A percentile compares a stretch with the other conserved stretches of the same genome.
Conservation (phyloP, 2,113 vertebrate species). For the Toxotes jaculatrix region DNA sequence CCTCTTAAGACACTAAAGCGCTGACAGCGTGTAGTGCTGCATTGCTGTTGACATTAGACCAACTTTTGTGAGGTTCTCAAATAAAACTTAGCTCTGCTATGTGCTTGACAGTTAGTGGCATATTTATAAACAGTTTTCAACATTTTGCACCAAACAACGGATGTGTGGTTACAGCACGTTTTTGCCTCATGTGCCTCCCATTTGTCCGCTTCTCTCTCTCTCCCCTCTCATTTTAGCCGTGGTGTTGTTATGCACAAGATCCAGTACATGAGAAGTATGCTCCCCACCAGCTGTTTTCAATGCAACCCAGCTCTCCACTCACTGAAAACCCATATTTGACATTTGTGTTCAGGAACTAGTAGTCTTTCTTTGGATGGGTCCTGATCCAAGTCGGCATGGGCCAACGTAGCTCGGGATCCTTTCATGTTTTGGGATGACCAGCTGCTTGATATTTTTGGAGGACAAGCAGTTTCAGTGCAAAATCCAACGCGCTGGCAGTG, state of each 20-base stretch:
- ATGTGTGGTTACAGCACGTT: conserved; percentile 74
- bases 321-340: conserved; percentile 66
- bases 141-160: conserved; percentile 67
- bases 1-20: conserved; percentile 55
- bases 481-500: conserved; percentile 55
- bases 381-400: conserved; percentile 57
- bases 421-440: conserved; percentile 63
- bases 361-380: conserved; percentile 64
- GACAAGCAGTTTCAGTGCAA: conserved; percentile 47
- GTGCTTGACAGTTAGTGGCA: conserved; percentile 66
- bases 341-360: conserved; percentile 56
- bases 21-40: conserved; percentile 51
- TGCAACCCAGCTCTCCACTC: conserved; percentile 67
- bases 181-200: conserved; percentile 68
- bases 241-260: conserved; percentile 46
- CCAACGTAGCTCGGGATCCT: conserved; percentile 49
- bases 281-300: conserved; percentile 67
- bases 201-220: conserved; percentile 50
- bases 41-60: conserved; percentile 68
- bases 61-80: conserved; percentile 69
- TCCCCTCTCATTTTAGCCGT: conserved; percentile 51
- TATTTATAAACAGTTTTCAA: conserved; percentile 78
- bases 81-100: conserved; percentile 63
- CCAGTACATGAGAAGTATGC: conserved; percentile 60
- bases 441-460: conserved; percentile 65